A percentile compares a stretch with the other conserved stretches of the same genome.
phyloP scores from a whole-genome alignment of 2,888 invertebrate genomes.

The Pediacus dermestoides region DNA sequence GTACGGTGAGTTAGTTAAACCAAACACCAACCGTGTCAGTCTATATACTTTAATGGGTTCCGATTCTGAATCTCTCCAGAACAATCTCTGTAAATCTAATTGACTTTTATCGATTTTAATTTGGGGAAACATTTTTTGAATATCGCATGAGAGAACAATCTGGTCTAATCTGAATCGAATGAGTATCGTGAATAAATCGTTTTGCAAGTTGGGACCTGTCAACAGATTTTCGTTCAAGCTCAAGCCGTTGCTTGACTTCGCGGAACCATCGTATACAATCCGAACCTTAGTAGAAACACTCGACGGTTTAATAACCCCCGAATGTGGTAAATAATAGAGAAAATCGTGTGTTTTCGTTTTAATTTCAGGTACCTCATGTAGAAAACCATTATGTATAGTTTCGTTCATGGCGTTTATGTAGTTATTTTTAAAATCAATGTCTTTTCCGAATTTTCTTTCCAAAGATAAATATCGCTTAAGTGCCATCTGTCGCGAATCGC shows the following conservation, averaged over 20 bases:
- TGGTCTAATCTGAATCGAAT: constrained; percentile 7
- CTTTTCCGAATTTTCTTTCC: too few relatives aligned
- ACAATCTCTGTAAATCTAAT: not conserved
- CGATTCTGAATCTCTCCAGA: too few relatives aligned
- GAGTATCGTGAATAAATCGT: constrained; percentile 9
- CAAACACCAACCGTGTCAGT: constrained; percentile 3
- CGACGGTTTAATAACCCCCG: constrained; percentile 7
- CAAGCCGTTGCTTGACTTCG: constrained; percentile 10
- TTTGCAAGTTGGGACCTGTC: constrained; percentile 9
- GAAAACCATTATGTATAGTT: constrained; percentile 1
- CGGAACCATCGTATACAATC: constrained; percentile 10
- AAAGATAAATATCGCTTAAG: too few relatives aligned
- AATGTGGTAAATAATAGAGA: constrained; percentile 8
- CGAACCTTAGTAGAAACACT: constrained; percentile 4
- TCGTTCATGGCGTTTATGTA: constrained; percentile 3
- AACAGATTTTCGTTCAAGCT: constrained; percentile 12
- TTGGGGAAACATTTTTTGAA: constrained; percentile 12
- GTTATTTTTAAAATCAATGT: too few relatives aligned
- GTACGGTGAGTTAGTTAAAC: constrained; percentile 5
- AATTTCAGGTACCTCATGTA: not conserved
- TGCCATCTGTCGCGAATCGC: too few relatives aligned
- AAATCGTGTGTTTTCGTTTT: not conserved
- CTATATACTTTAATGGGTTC: too few relatives aligned
- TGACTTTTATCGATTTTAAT: constrained; percentile 3
- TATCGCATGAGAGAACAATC: constrained; percentile 9